Evolutionary conservation across 1,140 invertebrate genomes (phyloP), one percentile per base, ranked within the genome.

Genomic region (Brachionus rubens): DNA sequence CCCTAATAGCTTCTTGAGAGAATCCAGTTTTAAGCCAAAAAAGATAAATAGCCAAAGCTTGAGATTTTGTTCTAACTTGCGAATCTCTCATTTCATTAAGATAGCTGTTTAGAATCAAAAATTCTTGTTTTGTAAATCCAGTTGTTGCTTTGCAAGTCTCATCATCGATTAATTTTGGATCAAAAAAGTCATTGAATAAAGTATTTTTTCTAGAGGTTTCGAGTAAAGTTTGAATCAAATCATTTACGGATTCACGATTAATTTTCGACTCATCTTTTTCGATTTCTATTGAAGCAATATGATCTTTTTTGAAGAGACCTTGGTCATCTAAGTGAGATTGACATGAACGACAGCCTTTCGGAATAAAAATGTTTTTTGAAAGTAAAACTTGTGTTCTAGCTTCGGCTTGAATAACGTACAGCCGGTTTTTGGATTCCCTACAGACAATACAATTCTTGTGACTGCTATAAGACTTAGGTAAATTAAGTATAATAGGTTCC

Each of bases 121-220:
- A 26, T 30, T 54, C 50, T 24, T 54, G 19, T 54, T 54, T 54
- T 26, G 21, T 54, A 2, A 54, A 54, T 54, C 50, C 50, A 54
- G 50, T 54, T 26, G 50, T 54, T 26, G 24, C 14, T 7, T 54
- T 54, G 28, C 50, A 54, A 26, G 24, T 24, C 14, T 26, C 19
- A 12, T 24, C 26, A 12, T 54, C 10, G 14, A 26, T 12, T 30
- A 5, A 5, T 5, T 36, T 36, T 36, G 9, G 4, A 36, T 36
- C 9, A 5, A 9, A 3, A 36, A 36, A 36, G 9, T 36, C 33
- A 5, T 36, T 9, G 9, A 36, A 36, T 9, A 36, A 5, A 36
- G 4, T 36, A 36, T 36, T 36, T 36, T 36, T 36, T 36, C 9
- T 36, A 36, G 33, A 36, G n/a, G 9, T 36, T 9, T 54, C 24